Evolutionary conservation across 2,888 invertebrate species (phyloP).

Genomic region (Xylophagus ater): DNA sequence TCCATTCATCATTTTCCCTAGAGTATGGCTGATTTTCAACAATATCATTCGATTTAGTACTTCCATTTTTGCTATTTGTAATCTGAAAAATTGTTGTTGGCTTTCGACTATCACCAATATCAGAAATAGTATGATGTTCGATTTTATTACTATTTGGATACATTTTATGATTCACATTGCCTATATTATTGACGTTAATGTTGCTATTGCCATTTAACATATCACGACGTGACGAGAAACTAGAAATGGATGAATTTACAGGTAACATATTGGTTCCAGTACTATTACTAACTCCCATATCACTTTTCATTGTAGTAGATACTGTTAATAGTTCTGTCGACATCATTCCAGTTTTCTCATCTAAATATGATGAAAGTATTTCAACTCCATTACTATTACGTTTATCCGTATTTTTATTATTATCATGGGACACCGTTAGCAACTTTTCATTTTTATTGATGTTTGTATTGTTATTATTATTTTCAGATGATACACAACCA

Average conservation of each 20-base stretch:
- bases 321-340: background rate
- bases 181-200: too few relatives aligned
- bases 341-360: background rate
- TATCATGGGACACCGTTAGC: too few relatives aligned
- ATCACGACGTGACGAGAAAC: too few relatives aligned
- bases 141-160: slow-evolving; percentile 8
- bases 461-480: background rate
- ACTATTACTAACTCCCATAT: too few relatives aligned
- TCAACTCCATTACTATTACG: too few relatives aligned
- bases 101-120: background rate
- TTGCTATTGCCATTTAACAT: too few relatives aligned
- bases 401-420: too few relatives aligned
- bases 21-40: too few relatives aligned
- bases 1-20: slow-evolving; percentile 1
- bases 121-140: slow-evolving; percentile 7
- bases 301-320: background rate
- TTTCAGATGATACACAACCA: too few relatives aligned
- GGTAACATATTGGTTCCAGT: too few relatives aligned
- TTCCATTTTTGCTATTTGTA: background rate
- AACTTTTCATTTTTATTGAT: background rate
- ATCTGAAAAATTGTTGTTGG: background rate
- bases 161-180: slow-evolving; percentile 1
- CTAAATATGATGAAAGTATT: too few relatives aligned
- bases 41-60: background rate
- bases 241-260: too few relatives aligned